A percentile compares a stretch with the other conserved stretches of the same genome.
Conservation (phyloP, 2,797 vertebrate genomes). For the Sebastes taczanowskii region DNA sequence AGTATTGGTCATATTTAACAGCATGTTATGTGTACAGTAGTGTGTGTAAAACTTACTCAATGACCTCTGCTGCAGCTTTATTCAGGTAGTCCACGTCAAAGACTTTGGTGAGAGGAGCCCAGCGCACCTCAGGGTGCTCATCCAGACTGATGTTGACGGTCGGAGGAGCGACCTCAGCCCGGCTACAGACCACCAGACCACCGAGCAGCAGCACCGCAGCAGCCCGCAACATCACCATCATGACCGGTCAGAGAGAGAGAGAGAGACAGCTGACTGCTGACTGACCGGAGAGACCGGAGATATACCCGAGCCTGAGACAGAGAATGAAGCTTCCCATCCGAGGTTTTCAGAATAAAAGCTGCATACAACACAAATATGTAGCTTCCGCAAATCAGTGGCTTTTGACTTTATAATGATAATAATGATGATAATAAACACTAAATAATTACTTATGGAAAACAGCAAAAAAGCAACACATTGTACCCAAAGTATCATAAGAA, state of each 20-base stretch:
- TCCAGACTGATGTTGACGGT: constrained; percentile 78
- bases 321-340: not conserved
- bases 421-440: not conserved
- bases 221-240: not conserved
- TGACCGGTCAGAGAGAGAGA: not conserved
- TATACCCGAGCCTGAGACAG: not conserved
- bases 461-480: not conserved
- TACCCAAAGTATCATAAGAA: not conserved
- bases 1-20: not conserved
- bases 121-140: constrained; percentile 61
- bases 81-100: constrained; percentile 69
- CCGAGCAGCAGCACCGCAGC: constrained; percentile 17
- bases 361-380: not conserved
- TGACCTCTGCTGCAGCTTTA: constrained; percentile 71
- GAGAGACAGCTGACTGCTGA: too few species aligned
- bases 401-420: not conserved
- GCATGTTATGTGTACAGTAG: not conserved
- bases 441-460: too few species aligned
- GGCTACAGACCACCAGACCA: constrained; percentile 1
- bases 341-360: constrained; percentile 47
- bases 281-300: not conserved
- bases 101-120: constrained; percentile 63
- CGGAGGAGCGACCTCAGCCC: constrained; percentile 57
- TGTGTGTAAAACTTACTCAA: constrained; percentile 73
- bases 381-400: not conserved